A percentile compares a stretch with the other conserved stretches of the same genome.
Conservation (phyloP, 2,113 vertebrate genomes). For the Alectura lathami region DNA sequence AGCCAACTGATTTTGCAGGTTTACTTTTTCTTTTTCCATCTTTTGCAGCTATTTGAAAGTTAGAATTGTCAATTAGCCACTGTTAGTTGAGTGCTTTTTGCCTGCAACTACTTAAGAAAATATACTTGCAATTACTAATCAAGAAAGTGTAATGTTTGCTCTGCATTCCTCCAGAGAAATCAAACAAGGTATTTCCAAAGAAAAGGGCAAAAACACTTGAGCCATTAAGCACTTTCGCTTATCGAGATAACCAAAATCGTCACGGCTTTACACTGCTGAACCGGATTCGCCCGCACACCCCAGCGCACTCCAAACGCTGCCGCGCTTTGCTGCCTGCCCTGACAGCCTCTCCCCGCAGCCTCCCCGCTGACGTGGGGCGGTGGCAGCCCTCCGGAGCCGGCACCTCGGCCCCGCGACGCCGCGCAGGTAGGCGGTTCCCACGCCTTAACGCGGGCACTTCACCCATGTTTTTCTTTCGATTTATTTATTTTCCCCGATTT, state of each 20-base stretch:
- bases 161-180: fast-evolving
- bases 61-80: not conserved
- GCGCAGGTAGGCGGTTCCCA: not conserved
- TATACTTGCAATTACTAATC: no score
- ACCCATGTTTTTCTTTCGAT: not conserved
- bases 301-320: fast-evolving
- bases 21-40: slow-evolving; percentile 75
- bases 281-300: no score
- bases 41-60: slow-evolving; percentile 73
- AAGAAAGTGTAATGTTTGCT: fast-evolving
- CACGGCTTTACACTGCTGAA: not conserved
- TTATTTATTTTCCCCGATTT: no score
- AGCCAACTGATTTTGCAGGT: slow-evolving; percentile 75
- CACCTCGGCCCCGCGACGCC: not conserved
- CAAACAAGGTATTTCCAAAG: not conserved
- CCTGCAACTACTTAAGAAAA: not conserved
- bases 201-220: not conserved
- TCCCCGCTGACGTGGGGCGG: no score
- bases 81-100: not conserved
- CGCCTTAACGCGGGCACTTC: no score
- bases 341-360: not conserved
- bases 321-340: fast-evolving
- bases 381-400: no score
- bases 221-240: no score
- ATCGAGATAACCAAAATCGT: fast-evolving